phyloP scores from a whole-genome alignment of 2,888 invertebrate genomes.

The Scotopteryx bipunctaria region DNA sequence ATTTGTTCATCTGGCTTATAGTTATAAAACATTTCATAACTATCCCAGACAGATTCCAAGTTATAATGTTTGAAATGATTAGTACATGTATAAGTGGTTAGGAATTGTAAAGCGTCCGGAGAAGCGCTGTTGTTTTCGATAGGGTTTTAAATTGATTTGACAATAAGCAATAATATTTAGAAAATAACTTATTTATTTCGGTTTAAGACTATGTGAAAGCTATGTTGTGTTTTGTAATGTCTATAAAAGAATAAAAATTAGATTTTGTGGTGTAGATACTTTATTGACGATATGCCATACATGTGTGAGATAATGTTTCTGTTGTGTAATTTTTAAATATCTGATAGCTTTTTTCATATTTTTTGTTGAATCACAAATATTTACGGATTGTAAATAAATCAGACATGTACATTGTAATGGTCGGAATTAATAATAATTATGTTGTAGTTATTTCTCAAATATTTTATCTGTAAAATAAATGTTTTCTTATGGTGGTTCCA shows the following conservation, averaged over 20 bases:
- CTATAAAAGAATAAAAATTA: constrained; percentile 62
- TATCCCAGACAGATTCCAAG: constrained; percentile 47
- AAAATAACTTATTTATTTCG: constrained; percentile 80
- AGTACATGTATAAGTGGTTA: constrained; percentile 67
- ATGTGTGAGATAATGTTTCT: constrained; percentile 77
- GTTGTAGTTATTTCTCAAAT: constrained; percentile 34
- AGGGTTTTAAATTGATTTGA: constrained; percentile 73
- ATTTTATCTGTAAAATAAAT: constrained; percentile 45
- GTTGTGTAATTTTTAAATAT: constrained; percentile 68
- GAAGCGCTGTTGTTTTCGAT: constrained; percentile 44
- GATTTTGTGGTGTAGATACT: constrained; percentile 61
- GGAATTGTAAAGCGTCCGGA: constrained; percentile 52
- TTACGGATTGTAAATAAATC: constrained; percentile 38
- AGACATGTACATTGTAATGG: constrained; percentile 32
- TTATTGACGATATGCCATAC: constrained; percentile 78
- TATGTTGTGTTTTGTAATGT: constrained; percentile 81
- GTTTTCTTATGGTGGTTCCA: constrained; percentile 38
- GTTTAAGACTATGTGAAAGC: constrained; percentile 80
- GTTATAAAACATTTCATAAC: constrained; percentile 9
- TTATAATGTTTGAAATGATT: constrained; percentile 48
- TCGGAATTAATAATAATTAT: constrained; percentile 25
- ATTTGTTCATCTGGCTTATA: constrained; percentile 8
- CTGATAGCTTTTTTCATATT: constrained; percentile 51
- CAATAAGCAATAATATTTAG: constrained; percentile 78
- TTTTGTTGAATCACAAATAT: constrained; percentile 32